Percentiles rank a stretch among this genome's conserved stretches.
These are phyloP conservation scores for Halcyon badia DNA, from an alignment of 2,797 vertebrate genomes.

Conservation along the genomic window DNA sequence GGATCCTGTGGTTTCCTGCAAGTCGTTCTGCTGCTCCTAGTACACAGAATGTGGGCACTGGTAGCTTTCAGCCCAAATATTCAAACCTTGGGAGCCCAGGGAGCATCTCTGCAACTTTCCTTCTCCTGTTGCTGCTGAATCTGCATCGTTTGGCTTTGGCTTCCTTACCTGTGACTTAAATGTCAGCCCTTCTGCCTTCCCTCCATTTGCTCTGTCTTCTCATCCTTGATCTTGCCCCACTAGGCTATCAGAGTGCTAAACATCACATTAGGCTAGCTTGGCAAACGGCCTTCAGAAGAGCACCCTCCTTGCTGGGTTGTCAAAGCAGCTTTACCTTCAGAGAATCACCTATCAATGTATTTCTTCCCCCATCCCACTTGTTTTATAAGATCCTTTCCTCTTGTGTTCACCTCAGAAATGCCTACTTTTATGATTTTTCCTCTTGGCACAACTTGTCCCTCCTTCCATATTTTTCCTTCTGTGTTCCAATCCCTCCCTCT, in stretches of 20 bases:
- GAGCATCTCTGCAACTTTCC: neutral
- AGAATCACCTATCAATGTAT: neutral
- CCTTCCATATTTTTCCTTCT: neutral
- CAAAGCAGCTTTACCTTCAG: neutral
- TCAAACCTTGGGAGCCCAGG: neutral
- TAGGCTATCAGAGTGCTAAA: neutral
- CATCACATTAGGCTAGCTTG: rapidly evolving
- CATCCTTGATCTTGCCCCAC: neutral
- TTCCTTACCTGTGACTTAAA: neutral
- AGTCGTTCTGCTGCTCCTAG: neutral
- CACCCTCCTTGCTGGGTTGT: neutral
- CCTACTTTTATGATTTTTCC: neutral
- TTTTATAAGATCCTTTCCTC: neutral
- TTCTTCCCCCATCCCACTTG: neutral
- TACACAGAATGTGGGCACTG: neutral
- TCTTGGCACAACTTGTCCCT: neutral
- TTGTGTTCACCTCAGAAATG: neutral
- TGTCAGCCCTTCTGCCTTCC: neutral
- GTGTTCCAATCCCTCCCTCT: neutral
- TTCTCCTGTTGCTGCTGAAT: neutral
- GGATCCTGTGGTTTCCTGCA: neutral
- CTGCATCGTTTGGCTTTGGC: neutral
- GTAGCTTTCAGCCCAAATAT: neutral
- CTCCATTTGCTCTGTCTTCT: neutral
- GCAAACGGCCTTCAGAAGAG: neutral